These are phyloP conservation scores for Lipophrys pholis DNA, from an alignment of 2,113 vertebrate species.

Conservation along the genomic window DNA sequence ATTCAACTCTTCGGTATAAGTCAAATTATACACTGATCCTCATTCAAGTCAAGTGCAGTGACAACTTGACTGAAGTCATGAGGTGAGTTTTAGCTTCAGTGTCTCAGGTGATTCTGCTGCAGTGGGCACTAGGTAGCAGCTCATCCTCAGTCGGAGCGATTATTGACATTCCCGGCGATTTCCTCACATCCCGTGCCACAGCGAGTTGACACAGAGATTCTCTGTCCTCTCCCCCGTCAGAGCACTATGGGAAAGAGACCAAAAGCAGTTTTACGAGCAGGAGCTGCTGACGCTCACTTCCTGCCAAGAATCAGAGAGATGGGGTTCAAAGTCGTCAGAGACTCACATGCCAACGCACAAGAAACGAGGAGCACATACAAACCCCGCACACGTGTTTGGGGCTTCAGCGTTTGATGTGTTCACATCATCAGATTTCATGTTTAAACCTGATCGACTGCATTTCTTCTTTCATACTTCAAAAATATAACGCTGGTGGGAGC, in stretches of 20 bases:
- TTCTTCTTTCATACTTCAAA: no score
- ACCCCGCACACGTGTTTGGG: neutral
- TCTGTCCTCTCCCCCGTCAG: slow-evolving; percentile 67
- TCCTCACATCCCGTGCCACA: slow-evolving; percentile 67
- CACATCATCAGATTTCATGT: neutral
- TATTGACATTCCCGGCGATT: slow-evolving; percentile 71
- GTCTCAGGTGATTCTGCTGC: slow-evolving; percentile 13
- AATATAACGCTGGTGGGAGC: no score
- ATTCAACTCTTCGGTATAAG: no score
- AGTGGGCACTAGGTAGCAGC: slow-evolving; percentile 32
- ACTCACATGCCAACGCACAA: slow-evolving; percentile 30
- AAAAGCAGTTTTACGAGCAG: slow-evolving; percentile 72
- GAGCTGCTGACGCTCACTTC: slow-evolving; percentile 68
- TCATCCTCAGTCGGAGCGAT: slow-evolving; percentile 38
- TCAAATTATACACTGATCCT: no score
- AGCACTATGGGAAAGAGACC: slow-evolving; percentile 68
- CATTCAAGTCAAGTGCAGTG: no score
- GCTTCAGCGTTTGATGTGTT: neutral
- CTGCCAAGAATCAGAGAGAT: slow-evolving; percentile 66
- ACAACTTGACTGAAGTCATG: no score
- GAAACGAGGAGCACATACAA: slow-evolving; percentile 18
- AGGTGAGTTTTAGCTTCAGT: no score
- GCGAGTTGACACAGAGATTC: slow-evolving; percentile 69
- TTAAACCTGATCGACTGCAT: neutral
- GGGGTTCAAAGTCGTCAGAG: slow-evolving; percentile 65